A percentile compares a stretch with the other conserved stretches of the same genome.
phyloP scores from a whole-genome alignment of 2,797 vertebrate species.

The Microctenopoma stevenorrisi region DNA sequence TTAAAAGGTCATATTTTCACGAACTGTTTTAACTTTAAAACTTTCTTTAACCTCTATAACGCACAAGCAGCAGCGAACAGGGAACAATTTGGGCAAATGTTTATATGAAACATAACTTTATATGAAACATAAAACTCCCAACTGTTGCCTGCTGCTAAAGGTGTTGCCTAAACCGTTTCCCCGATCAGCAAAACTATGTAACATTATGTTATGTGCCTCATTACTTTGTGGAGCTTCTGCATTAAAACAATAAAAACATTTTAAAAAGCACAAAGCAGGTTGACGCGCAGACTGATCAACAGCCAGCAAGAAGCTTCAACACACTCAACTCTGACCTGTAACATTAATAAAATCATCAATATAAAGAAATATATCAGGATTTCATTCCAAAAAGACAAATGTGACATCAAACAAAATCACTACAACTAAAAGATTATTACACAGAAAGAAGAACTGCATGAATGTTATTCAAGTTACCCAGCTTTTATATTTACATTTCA shows the following conservation, averaged over 20 bases:
- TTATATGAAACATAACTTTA: too few species aligned
- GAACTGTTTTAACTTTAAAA: neutral
- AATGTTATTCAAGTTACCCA: slow-evolving; percentile 19
- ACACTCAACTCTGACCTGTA: slow-evolving; percentile 1
- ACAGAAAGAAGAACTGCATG: neutral
- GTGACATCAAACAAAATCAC: slow-evolving; percentile 7
- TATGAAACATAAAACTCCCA: neutral
- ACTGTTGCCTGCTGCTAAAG: neutral
- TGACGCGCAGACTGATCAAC: slow-evolving; percentile 69
- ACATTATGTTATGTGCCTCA: slow-evolving; percentile 46
- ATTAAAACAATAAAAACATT: slow-evolving; percentile 3
- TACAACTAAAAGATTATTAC: slow-evolving; percentile 17
- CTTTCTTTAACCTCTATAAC: neutral
- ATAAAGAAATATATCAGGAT: neutral
- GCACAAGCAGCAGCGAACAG: neutral
- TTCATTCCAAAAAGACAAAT: slow-evolving; percentile 1
- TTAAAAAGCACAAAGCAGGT: slow-evolving; percentile 21
- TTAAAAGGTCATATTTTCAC: neutral
- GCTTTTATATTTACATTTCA: slow-evolving; percentile 24
- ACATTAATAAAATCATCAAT: neutral
- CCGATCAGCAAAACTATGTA: neutral
- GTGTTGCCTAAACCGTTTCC: neutral
- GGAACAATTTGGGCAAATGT: slow-evolving; percentile 15
- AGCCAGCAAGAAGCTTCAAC: slow-evolving; percentile 47
- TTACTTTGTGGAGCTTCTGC: slow-evolving; percentile 36